phyloP scores from a whole-genome alignment of 1,140 invertebrate species.

The Drosophila kanapiae region DNA sequence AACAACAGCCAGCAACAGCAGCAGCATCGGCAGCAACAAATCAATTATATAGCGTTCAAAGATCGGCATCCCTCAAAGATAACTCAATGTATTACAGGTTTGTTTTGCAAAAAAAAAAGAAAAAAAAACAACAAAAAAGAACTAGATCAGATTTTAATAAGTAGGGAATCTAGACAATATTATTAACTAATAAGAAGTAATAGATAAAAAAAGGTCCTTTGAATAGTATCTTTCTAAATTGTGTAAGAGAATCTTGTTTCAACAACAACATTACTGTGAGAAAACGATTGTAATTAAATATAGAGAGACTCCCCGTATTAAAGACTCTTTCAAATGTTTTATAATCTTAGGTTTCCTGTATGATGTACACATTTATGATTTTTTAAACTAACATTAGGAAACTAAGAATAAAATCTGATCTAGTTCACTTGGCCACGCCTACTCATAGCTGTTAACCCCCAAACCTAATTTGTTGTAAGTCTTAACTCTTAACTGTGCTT shows the following conservation, averaged over 20 bases:
- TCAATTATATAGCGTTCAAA: constrained; percentile 85
- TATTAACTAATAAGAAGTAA: no score
- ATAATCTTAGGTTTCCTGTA: no score
- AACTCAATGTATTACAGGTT: constrained; percentile 85
- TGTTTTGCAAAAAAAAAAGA: constrained; percentile 57
- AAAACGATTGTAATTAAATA: not conserved
- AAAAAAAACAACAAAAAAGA: not conserved
- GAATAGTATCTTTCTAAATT: no score
- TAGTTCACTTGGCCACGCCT: constrained; percentile 18
- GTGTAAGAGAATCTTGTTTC: no score
- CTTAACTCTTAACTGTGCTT: constrained; percentile 57
- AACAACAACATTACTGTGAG: not conserved
- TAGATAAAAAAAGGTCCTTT: no score
- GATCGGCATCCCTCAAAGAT: constrained; percentile 85
- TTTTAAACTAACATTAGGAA: not conserved
- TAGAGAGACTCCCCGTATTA: not conserved
- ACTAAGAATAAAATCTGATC: constrained; percentile 18
- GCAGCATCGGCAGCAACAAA: constrained; percentile 74
- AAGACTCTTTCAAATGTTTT: no score
- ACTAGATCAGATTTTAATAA: constrained; percentile 20
- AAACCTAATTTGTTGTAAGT: constrained; percentile 43
- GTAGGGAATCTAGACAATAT: no score
- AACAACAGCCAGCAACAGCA: constrained; percentile 45
- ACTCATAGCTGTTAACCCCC: constrained; percentile 42
- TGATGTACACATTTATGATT: not conserved